A percentile compares a stretch with the other conserved stretches of the same genome.
Conservation (phyloP, 2,888 invertebrate genomes). For the Morpho helenor region DNA sequence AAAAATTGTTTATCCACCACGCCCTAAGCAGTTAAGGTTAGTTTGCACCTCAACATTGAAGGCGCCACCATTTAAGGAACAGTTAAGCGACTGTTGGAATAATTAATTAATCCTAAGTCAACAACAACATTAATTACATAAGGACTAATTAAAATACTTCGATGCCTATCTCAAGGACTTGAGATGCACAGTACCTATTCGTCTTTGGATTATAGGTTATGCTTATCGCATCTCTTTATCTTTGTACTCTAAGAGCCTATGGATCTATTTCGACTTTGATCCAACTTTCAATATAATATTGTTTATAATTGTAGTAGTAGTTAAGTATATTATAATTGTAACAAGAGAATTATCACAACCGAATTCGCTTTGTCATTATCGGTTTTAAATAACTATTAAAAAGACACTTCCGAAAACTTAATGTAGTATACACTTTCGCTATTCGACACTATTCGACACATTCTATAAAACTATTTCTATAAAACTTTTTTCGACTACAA, state of each 20-base stretch:
- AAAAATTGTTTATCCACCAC: background rate
- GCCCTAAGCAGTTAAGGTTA: conserved; percentile 17
- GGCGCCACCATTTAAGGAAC: conserved; percentile 48
- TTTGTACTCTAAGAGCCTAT: conserved; percentile 6
- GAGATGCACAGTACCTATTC: conserved; percentile 7
- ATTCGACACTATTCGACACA: too few species aligned
- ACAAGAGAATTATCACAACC: too few species aligned
- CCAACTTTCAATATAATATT: background rate
- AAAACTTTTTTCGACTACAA: too few species aligned
- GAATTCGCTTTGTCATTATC: too few species aligned
- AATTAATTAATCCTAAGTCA: conserved; percentile 47
- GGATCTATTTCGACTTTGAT: background rate
- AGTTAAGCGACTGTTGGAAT: conserved; percentile 46
- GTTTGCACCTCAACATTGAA: conserved; percentile 48
- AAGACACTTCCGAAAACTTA: too few species aligned
- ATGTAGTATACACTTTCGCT: too few species aligned
- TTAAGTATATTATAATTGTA: too few species aligned
- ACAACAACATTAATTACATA: conserved; percentile 42
- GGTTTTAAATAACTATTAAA: too few species aligned
- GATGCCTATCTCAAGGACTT: conserved; percentile 20
- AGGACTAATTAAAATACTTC: conserved; percentile 53
- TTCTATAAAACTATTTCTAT: too few species aligned
- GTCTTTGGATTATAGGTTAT: conserved; percentile 18
- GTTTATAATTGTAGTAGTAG: too few species aligned
- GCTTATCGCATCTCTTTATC: conserved; percentile 18